Conservation (phyloP, 1,140 invertebrate genomes). For the Battus philenor region DNA sequence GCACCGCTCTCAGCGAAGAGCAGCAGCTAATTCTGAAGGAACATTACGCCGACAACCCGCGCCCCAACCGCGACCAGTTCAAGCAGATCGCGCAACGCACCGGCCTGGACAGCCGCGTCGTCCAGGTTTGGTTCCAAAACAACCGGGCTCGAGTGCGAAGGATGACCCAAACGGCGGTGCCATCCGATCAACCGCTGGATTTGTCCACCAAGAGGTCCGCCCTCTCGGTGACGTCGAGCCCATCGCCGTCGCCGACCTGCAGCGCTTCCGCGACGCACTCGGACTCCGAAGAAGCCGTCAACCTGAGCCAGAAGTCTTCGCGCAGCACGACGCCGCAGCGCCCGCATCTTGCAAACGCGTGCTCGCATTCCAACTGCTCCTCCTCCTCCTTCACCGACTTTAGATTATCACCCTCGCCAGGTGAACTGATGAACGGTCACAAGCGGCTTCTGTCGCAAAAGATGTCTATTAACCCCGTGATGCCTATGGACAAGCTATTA, state of each 20-base stretch:
- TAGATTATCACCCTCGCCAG: conserved; percentile 70
- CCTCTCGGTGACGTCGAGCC: conserved; percentile 76
- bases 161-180: conserved; percentile 71
- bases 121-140: conserved; percentile 99
- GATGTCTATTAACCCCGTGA: conserved; percentile 46
- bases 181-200: conserved; percentile 89
- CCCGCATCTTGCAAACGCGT: conserved; percentile 64
- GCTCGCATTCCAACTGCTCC: conserved; percentile 78
- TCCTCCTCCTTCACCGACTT: conserved; percentile 69
- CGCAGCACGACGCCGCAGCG: conserved; percentile 78
- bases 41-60: conserved; percentile 92
- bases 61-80: conserved; percentile 95
- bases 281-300: conserved; percentile 83
- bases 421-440: conserved; percentile 65
- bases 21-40: conserved; percentile 92
- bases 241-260: conserved; percentile 78
- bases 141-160: conserved; percentile 93
- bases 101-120: conserved; percentile 93
- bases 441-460: conserved; percentile 51
- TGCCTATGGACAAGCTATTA: conserved; percentile 80
- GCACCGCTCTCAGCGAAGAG: conserved; percentile 95
- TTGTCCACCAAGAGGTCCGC: conserved; percentile 87
- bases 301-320: conserved; percentile 82
- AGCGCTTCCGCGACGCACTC: conserved; percentile 76
- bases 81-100: conserved; percentile 92